Evolutionary conservation across 2,888 invertebrate species (phyloP).

Genomic region (Drosophila rubida): DNA sequence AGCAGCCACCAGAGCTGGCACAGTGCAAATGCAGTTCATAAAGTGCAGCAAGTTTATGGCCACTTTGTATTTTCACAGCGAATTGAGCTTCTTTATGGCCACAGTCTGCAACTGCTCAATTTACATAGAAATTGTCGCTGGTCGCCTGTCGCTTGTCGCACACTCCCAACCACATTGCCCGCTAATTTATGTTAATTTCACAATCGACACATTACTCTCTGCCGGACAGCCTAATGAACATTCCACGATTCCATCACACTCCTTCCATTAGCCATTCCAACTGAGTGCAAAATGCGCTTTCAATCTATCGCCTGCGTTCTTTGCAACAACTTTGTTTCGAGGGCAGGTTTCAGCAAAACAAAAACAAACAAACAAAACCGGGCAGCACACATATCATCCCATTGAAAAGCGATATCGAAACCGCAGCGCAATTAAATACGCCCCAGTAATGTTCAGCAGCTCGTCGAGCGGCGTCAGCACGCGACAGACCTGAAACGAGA

Average conservation of each 20-base stretch:
- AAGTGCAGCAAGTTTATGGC: slow-evolving; percentile 71
- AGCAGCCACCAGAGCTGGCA: background rate
- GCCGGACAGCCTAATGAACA: slow-evolving; percentile 2
- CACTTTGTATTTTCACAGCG: slow-evolving; percentile 67
- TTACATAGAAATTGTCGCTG: slow-evolving; percentile 65
- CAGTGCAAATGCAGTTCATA: slow-evolving; percentile 59
- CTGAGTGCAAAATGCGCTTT: background rate
- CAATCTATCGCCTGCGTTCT: slow-evolving; percentile 1
- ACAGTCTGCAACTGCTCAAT: slow-evolving; percentile 62
- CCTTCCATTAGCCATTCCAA: background rate
- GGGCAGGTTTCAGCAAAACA: background rate
- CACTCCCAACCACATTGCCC: slow-evolving; percentile 33
- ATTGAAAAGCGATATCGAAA: slow-evolving; percentile 44
- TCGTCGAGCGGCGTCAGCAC: slow-evolving; percentile 49
- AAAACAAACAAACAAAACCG: too few relatives aligned
- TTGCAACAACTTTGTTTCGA: background rate
- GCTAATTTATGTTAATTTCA: slow-evolving; percentile 71
- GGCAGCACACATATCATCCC: background rate
- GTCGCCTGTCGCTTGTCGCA: slow-evolving; percentile 8
- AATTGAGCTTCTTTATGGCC: slow-evolving; percentile 63
- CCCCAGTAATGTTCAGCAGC: slow-evolving; percentile 42
- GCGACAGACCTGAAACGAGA: slow-evolving; percentile 47
- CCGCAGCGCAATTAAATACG: slow-evolving; percentile 43
- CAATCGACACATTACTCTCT: slow-evolving; percentile 15
- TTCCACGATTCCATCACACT: background rate